A percentile compares a stretch with the other conserved stretches of the same genome.
These are phyloP conservation scores for Petrocephalus zakoni DNA, from an alignment of 2,113 vertebrate species.

Conservation along the genomic window DNA sequence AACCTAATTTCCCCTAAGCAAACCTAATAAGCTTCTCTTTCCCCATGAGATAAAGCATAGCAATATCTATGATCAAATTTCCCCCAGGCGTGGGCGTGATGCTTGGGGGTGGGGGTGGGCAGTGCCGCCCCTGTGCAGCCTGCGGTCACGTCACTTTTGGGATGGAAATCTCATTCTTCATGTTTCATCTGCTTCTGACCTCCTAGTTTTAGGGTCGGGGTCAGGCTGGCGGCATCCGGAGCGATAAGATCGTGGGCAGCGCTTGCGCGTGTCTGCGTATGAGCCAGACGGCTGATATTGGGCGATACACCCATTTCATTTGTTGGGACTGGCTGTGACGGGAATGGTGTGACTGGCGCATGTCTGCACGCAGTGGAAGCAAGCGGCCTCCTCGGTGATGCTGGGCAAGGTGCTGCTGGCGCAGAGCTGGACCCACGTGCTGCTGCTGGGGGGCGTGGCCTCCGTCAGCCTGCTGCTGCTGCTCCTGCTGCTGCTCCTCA, in stretches of 20 bases:
- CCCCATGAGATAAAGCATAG: constrained; percentile 21
- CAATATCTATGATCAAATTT: constrained; percentile 27
- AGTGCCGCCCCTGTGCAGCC: neutral
- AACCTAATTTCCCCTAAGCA: constrained; percentile 22
- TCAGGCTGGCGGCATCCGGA: neutral
- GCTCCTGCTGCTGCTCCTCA: constrained; percentile 9
- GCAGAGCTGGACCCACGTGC: constrained; percentile 80
- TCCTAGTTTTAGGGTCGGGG: neutral
- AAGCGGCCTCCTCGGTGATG: constrained; percentile 76
- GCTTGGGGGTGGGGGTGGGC: neutral
- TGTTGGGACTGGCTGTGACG: neutral
- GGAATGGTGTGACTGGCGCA: neutral
- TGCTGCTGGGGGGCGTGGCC: constrained; percentile 66
- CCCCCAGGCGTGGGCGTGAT: neutral
- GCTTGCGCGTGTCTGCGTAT: constrained; percentile 4
- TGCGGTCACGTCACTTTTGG: constrained; percentile 1
- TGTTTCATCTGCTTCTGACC: constrained; percentile 4
- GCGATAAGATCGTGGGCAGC: neutral
- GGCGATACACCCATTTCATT: neutral
- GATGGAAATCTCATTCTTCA: constrained; percentile 10
- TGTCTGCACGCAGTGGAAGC: constrained; percentile 63
- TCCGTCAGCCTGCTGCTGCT: constrained; percentile 7
- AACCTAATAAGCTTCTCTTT: constrained; percentile 15
- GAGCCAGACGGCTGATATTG: neutral
- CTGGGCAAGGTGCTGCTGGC: constrained; percentile 82